These are phyloP conservation scores for Rhabdomys pumilio DNA, from an alignment of 2,797 vertebrate species.

Conservation along the genomic window DNA sequence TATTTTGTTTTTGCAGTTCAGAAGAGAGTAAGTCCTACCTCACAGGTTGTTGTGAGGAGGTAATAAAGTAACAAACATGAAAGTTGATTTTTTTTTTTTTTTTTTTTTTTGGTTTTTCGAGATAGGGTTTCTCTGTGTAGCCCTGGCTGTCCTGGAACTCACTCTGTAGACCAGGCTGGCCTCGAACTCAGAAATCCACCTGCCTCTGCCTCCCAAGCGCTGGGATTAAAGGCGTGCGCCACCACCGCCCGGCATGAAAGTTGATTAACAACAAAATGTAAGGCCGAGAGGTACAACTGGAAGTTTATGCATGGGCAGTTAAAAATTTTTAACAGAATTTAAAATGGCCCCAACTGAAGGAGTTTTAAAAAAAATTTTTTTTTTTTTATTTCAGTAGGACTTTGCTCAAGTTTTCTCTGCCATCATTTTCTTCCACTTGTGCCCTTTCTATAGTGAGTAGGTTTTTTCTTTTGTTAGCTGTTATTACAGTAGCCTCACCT, in stretches of 20 bases:
- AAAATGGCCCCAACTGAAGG: slow-evolving; percentile 18
- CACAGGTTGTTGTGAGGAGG: slow-evolving; percentile 81
- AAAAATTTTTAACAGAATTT: slow-evolving; percentile 57
- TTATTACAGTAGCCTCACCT: slow-evolving; percentile 3
- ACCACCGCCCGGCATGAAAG: neutral
- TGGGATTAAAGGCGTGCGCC: no score
- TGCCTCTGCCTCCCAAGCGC: no score
- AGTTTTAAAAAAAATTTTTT: neutral
- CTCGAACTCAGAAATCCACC: no score
- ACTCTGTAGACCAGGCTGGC: no score
- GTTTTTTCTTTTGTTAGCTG: neutral
- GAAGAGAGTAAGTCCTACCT: slow-evolving; percentile 71
- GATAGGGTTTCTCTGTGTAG: no score
- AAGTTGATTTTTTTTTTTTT: neutral
- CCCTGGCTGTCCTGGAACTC: no score
- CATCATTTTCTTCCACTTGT: slow-evolving; percentile 39
- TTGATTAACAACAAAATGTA: slow-evolving; percentile 47
- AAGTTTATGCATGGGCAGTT: slow-evolving; percentile 26
- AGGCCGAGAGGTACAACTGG: neutral
- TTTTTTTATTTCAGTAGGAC: slow-evolving; percentile 7
- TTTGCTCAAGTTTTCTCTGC: slow-evolving; percentile 58
- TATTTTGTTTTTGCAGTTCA: slow-evolving; percentile 21
- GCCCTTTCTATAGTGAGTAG: slow-evolving; percentile 39
- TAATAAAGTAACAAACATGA: slow-evolving; percentile 49
- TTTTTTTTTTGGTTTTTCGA: no score